phyloP scores from a whole-genome alignment of 1,140 invertebrate genomes.

The Drosophila melanica region DNA sequence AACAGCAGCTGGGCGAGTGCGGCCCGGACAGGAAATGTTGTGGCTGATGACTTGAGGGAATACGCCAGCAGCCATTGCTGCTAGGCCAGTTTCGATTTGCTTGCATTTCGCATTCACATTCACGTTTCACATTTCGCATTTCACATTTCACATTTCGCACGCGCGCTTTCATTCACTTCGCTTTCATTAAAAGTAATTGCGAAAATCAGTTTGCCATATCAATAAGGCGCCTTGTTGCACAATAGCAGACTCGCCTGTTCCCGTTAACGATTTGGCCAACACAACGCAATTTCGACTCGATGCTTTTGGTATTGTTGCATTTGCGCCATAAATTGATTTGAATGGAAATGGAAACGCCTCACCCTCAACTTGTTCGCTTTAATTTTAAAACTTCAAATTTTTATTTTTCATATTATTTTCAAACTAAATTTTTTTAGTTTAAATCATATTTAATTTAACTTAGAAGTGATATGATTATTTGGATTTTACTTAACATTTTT shows the following conservation, averaged over 20 bases:
- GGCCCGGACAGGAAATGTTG: constrained; percentile 28
- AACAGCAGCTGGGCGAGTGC: neutral
- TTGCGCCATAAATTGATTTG: too few relatives aligned
- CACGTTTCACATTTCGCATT: constrained; percentile 18
- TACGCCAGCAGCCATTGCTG: constrained; percentile 19
- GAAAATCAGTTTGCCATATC: constrained; percentile 68
- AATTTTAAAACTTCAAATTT: too few relatives aligned
- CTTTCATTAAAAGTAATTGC: constrained; percentile 66
- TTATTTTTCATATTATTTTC: too few relatives aligned
- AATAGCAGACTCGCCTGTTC: neutral
- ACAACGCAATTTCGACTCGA: neutral
- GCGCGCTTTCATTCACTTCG: constrained; percentile 38
- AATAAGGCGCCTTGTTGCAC: constrained; percentile 36
- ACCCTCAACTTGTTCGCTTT: too few relatives aligned
- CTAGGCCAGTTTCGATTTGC: constrained; percentile 24
- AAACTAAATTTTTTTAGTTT: too few relatives aligned
- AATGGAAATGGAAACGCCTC: too few relatives aligned
- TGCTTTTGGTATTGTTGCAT: too few relatives aligned
- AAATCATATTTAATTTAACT: too few relatives aligned
- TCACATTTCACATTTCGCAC: constrained; percentile 37
- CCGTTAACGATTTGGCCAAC: constrained; percentile 7
- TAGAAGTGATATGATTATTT: too few relatives aligned
- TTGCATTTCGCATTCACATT: constrained; percentile 22
- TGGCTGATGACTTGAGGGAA: constrained; percentile 39
- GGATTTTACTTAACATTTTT: too few relatives aligned